These are phyloP conservation scores for Sycophaga agraensis DNA, from an alignment of 1,140 invertebrate genomes.

Conservation along the genomic window DNA sequence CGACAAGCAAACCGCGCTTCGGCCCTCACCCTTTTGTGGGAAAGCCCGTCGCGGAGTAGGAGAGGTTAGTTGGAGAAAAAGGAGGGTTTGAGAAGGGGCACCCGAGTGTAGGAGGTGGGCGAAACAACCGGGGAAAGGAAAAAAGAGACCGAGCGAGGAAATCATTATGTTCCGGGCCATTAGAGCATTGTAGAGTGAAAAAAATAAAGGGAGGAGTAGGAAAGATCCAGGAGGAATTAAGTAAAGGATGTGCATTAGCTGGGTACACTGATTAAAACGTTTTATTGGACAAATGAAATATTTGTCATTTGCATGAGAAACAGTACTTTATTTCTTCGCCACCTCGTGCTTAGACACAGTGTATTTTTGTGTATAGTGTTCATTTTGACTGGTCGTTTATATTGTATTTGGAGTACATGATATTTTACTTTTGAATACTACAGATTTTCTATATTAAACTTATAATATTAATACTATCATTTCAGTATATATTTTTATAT, in stretches of 20 bases:
- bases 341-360: too few species aligned
- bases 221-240: neutral
- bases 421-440: too few species aligned
- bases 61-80: neutral
- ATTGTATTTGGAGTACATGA: too few species aligned
- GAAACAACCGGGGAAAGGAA: too few species aligned
- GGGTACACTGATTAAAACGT: slow-evolving; percentile 10
- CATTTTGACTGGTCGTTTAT: too few species aligned
- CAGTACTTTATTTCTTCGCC: neutral
- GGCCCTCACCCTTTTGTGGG: neutral
- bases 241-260: slow-evolving; percentile 5
- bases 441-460: neutral
- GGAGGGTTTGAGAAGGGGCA: neutral
- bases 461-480: too few species aligned
- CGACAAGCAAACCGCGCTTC: neutral
- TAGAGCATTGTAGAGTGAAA: neutral
- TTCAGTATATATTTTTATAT: too few species aligned
- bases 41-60: too few species aligned
- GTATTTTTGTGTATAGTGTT: too few species aligned
- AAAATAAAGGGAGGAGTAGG: neutral
- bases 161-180: slow-evolving; percentile 18
- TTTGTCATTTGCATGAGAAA: neutral
- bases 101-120: too few species aligned
- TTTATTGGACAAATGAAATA: neutral
- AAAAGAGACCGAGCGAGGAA: neutral